Evolutionary conservation across 2,888 invertebrate genomes (phyloP), one percentile per base, ranked within the genome.

Genomic region (Suillia variegata): DNA sequence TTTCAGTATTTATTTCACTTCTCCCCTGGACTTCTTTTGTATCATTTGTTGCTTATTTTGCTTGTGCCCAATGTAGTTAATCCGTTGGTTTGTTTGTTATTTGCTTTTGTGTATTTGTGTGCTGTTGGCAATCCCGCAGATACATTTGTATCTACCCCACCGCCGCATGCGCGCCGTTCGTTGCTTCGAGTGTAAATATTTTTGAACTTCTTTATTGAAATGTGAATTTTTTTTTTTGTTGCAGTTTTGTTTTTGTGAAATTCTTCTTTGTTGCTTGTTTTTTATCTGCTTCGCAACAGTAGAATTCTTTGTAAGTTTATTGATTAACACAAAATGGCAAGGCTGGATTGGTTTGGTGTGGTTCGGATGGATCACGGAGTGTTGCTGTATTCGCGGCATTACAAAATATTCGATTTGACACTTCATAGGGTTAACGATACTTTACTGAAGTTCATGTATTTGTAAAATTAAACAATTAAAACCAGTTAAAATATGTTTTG

Each of bases 131-230:
- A 15, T 50, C n/a, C n/a, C n/a, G n/a, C n/a, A n/a, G n/a, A n/a
- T n/a, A n/a, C 15, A 21, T 26, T 54, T 47, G 10, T 54, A 17
- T 6, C 2, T 31, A 13, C 31, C 38, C 18, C 21, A 17, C 2
- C 18, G 18, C 31, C 38, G 21, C 21, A 17, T 2, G 49, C 22
- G 17, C 2, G 17, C 17, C 22, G 10, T 49, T 18, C 22, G 8
- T 12, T 26, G 26, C 26, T 26, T 5, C 4, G 38, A 10, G 38
- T 13, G 34, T 53, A 53, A 33, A 59, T 59, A 50, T 50, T 31
- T 54, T 50, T 59, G 50, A 59, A 54, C 59, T 59, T 50, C 50
- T 59, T 54, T 38, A 48, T 34, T 58, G 48, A 38, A 53, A 34
- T 53, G 49, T 53, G 48, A 24, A 22, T 53, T 48, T 33, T n/a